Evolutionary conservation across 1,140 invertebrate species (phyloP).

Genomic region (Eueides isabella): DNA sequence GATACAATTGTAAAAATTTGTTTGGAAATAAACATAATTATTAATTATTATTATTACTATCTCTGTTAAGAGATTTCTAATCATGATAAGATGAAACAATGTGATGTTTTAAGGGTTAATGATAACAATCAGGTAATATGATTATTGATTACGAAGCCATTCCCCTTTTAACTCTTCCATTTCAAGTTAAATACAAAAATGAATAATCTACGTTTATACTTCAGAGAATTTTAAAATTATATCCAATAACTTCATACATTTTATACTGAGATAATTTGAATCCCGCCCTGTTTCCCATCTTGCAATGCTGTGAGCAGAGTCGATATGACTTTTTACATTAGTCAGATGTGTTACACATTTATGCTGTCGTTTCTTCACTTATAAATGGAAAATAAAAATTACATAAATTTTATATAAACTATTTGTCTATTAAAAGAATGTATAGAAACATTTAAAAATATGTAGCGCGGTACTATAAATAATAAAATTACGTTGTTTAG

Average conservation of each 20-base stretch:
- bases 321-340: constrained; percentile 74
- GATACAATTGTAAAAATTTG: too few species aligned
- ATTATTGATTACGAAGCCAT: background rate
- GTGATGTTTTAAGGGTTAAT: too few species aligned
- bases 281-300: constrained; percentile 59
- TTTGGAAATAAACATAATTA: too few species aligned
- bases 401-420: background rate
- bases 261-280: constrained; percentile 16
- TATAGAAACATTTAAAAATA: background rate
- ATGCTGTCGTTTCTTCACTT: background rate
- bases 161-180: background rate
- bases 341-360: constrained; percentile 61
- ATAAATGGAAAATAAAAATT: background rate
- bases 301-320: constrained; percentile 60
- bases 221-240: constrained; percentile 3
- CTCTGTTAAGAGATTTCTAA: too few species aligned
- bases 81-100: too few species aligned
- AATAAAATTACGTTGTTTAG: background rate
- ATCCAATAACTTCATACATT: background rate
- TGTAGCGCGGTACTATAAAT: background rate
- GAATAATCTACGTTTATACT: constrained; percentile 3
- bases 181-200: background rate
- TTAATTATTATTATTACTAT: too few species aligned
- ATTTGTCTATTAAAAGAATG: background rate
- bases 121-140: too few species aligned